phyloP scores from a whole-genome alignment of 2,113 vertebrate genomes.

The Xerus inauris region DNA sequence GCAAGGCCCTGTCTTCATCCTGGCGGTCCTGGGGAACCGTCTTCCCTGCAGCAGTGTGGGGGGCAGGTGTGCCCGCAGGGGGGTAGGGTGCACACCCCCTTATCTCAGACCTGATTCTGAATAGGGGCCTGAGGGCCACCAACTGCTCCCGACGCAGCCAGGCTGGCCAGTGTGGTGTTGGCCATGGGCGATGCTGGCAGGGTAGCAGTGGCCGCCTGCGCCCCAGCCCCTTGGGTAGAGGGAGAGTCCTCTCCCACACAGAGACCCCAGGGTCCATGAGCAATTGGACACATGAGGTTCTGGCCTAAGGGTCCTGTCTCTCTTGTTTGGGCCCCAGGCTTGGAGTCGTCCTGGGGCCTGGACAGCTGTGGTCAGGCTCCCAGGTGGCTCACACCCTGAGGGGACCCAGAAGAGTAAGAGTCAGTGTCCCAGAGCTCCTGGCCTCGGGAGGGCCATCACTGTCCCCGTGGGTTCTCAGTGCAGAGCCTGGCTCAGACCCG shows the following conservation, averaged over 20 bases:
- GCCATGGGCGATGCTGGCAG: background rate
- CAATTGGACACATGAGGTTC: background rate
- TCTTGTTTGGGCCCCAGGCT: background rate
- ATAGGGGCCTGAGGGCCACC: too few relatives aligned
- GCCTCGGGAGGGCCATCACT: too few relatives aligned
- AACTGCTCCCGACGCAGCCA: background rate
- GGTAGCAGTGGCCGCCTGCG: background rate
- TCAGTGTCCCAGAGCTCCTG: background rate
- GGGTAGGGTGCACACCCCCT: background rate
- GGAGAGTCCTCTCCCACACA: fast-evolving
- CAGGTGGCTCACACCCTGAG: background rate
- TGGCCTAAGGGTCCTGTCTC: background rate
- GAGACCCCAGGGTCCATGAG: too few relatives aligned
- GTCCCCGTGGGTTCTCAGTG: background rate
- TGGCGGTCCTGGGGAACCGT: background rate
- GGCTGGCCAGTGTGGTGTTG: background rate
- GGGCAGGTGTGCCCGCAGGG: background rate
- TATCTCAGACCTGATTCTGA: too few relatives aligned
- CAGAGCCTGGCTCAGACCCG: background rate
- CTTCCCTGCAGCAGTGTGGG: background rate
- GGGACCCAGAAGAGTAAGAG: background rate
- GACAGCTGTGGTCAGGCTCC: background rate
- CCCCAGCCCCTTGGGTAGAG: background rate
- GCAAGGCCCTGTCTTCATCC: background rate
- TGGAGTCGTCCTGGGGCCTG: background rate